phyloP scores from a whole-genome alignment of 2,888 invertebrate species.

The Choristoneura rosaceana region DNA sequence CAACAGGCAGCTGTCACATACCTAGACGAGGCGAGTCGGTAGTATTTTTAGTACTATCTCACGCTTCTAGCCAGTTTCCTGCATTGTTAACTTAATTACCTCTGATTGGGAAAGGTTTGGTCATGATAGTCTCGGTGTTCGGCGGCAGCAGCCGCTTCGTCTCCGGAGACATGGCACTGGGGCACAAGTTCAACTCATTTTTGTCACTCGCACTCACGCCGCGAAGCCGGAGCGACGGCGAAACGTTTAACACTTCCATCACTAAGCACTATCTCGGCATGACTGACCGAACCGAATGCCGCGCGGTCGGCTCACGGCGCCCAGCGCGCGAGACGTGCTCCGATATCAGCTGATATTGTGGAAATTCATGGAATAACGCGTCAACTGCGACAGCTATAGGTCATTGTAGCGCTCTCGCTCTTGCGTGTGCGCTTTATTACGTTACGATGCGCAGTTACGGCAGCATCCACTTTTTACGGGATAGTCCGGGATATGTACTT shows the following conservation, averaged over 20 bases:
- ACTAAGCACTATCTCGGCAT: conserved; percentile 71
- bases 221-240: conserved; percentile 80
- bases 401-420: conserved; percentile 34
- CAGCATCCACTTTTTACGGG: conserved; percentile 21
- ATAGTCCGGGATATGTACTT: background rate
- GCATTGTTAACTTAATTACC: conserved; percentile 77
- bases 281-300: conserved; percentile 57
- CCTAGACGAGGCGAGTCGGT: conserved; percentile 43
- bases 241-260: conserved; percentile 77
- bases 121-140: conserved; percentile 93
- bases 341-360: conserved; percentile 63
- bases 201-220: conserved; percentile 76
- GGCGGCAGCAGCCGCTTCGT: conserved; percentile 89
- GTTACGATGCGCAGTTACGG: conserved; percentile 33
- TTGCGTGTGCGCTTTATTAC: conserved; percentile 34
- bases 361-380: conserved; percentile 48
- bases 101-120: conserved; percentile 95
- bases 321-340: conserved; percentile 41
- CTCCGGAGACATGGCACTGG: conserved; percentile 90
- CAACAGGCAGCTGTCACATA: conserved; percentile 55
- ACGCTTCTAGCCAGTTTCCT: conserved; percentile 48
- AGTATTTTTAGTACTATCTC: conserved; percentile 64
- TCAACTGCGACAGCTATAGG: conserved; percentile 19
- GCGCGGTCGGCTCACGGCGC: conserved; percentile 21
- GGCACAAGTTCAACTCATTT: conserved; percentile 86